Evolutionary conservation across 1,140 invertebrate genomes (phyloP).

Genomic region (Ceratina calcarata): DNA sequence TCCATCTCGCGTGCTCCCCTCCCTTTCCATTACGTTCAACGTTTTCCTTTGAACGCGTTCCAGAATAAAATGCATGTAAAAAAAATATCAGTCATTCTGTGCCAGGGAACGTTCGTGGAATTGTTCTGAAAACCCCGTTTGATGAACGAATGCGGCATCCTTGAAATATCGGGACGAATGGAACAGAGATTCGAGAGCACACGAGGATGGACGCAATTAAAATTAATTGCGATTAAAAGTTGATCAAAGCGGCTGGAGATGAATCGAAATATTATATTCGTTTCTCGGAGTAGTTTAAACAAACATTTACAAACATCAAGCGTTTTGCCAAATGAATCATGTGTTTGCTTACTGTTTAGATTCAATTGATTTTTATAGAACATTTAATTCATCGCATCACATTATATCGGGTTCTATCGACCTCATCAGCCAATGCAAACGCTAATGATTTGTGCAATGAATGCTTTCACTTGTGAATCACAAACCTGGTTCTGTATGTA

Average conservation of each 20-base stretch:
- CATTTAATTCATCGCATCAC: too few relatives aligned
- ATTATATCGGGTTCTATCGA: too few relatives aligned
- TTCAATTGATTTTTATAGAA: too few relatives aligned
- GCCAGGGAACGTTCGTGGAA: not conserved
- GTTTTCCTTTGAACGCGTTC: too few relatives aligned
- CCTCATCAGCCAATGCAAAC: not conserved
- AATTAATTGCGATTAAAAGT: conserved; percentile 2
- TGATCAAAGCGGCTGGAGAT: not conserved
- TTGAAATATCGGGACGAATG: not conserved
- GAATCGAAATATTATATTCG: not conserved
- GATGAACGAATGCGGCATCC: not conserved
- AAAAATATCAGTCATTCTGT: not conserved
- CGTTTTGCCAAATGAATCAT: too few relatives aligned
- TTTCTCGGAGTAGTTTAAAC: not conserved
- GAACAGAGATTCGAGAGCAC: not conserved
- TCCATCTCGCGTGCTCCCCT: too few relatives aligned
- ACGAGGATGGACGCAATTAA: conserved; percentile 5
- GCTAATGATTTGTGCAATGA: not conserved
- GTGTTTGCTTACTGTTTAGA: too few relatives aligned
- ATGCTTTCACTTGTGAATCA: too few relatives aligned
- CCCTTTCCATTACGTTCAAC: not conserved
- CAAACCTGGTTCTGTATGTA: too few relatives aligned
- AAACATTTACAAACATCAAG: not conserved
- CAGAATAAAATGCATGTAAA: not conserved
- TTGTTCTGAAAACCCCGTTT: not conserved